These are phyloP conservation scores for Pseudolaguvia tuberculata DNA, from an alignment of 2,113 vertebrate genomes.

Conservation along the genomic window DNA sequence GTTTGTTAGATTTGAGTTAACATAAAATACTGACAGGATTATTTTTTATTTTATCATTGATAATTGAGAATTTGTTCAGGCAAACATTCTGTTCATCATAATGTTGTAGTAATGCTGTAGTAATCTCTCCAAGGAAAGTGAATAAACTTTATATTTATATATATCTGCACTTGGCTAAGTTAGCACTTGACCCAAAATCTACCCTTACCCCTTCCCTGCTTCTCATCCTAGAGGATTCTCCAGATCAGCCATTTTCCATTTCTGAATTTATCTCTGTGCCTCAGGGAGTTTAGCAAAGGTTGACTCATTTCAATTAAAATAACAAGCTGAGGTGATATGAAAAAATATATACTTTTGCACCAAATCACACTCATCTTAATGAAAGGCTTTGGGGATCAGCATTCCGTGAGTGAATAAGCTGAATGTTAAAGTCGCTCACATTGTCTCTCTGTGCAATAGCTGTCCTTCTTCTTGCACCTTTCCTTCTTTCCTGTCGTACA, in stretches of 20 bases:
- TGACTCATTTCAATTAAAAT: conserved; percentile 57
- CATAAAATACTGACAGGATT: no score
- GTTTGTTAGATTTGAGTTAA: no score
- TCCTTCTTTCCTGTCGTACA: not conserved
- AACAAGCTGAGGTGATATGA: conserved; percentile 46
- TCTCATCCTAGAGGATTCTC: conserved; percentile 16
- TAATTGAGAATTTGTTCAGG: no score
- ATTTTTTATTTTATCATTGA: no score
- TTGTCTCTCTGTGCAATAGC: no score
- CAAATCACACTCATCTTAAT: conserved; percentile 50
- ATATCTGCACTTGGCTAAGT: no score
- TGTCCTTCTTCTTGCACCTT: no score
- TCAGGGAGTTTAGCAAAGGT: conserved; percentile 48
- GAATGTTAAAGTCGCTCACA: conserved; percentile 40
- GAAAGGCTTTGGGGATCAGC: conserved; percentile 37
- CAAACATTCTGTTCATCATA: no score
- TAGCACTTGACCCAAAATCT: no score
- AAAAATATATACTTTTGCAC: conserved; percentile 34
- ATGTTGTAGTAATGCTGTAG: no score
- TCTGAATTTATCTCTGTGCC: conserved; percentile 49
- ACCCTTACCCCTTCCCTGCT: not conserved
- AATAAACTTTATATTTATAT: no score
- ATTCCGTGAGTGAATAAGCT: conserved; percentile 13
- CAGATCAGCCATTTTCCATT: conserved; percentile 45
- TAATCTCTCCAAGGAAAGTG: no score